These are phyloP conservation scores for Penaeus chinensis DNA, from an alignment of 1,140 invertebrate species.

Conservation along the genomic window DNA sequence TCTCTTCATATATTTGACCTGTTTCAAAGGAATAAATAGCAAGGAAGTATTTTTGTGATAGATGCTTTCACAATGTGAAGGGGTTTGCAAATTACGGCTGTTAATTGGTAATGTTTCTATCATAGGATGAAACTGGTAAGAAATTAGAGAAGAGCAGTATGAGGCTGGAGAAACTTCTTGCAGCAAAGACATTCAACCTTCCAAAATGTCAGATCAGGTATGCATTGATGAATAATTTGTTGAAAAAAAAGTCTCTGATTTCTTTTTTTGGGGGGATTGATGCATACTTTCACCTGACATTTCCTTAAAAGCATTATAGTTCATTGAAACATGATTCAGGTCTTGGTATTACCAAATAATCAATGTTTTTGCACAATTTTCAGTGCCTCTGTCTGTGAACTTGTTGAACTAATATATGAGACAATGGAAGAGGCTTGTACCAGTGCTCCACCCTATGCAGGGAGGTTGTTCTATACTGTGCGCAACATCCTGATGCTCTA, in stretches of 20 bases:
- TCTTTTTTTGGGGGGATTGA: neutral
- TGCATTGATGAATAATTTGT: slow-evolving; percentile 7
- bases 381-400: slow-evolving; percentile 71
- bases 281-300: no score
- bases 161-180: slow-evolving; percentile 64
- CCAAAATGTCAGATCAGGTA: slow-evolving; percentile 64
- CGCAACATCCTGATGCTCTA: slow-evolving; percentile 84
- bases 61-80: neutral
- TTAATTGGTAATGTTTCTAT: neutral
- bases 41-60: neutral
- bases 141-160: slow-evolving; percentile 61
- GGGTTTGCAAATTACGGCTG: no score
- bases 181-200: slow-evolving; percentile 67
- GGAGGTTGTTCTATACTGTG: slow-evolving; percentile 78
- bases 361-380: slow-evolving; percentile 65
- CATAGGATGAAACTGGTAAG: slow-evolving; percentile 60
- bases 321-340: no score
- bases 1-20: no score
- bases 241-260: neutral
- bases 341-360: slow-evolving; percentile 7
- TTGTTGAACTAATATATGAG: slow-evolving; percentile 78
- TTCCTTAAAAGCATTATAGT: no score
- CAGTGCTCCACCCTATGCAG: slow-evolving; percentile 71
- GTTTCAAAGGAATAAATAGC: no score
- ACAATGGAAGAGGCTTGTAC: slow-evolving; percentile 80